phyloP scores from a whole-genome alignment of 2,113 vertebrate species.

The Scophthalmus maximus region DNA sequence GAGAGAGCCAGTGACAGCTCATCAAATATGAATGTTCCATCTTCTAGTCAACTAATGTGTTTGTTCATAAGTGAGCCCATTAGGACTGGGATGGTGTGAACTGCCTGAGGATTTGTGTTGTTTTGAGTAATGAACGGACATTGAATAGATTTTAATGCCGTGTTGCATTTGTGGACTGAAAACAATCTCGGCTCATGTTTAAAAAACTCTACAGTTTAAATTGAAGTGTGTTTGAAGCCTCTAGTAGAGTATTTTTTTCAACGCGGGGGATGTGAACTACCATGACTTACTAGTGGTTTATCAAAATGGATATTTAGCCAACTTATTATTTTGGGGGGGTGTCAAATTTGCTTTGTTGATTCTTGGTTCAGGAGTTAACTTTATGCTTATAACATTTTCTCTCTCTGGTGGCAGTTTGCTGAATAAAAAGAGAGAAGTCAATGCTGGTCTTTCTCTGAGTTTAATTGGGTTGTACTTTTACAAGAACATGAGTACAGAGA shows the following conservation, averaged over 20 bases:
- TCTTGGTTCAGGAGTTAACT: no score
- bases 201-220: not conserved
- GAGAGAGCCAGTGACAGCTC: conserved; percentile 50
- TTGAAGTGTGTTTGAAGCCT: not conserved
- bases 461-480: no score
- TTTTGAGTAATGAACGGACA: conserved; percentile 52
- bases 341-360: no score
- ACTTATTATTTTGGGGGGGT: no score
- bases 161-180: conserved; percentile 1
- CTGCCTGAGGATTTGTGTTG: conserved; percentile 68
- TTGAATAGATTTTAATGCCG: conserved; percentile 34
- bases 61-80: conserved; percentile 80
- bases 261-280: not conserved
- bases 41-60: conserved; percentile 77
- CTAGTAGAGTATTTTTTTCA: not conserved
- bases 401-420: no score
- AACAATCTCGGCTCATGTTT: conserved; percentile 31
- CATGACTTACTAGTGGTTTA: no score
- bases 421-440: no score
- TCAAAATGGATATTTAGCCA: no score
- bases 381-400: no score
- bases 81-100: conserved; percentile 56
- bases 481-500: no score
- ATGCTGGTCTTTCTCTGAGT: no score
- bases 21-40: conserved; percentile 81